These are phyloP conservation scores for Diogma glabrata DNA, from an alignment of 2,888 invertebrate species.

Conservation along the genomic window DNA sequence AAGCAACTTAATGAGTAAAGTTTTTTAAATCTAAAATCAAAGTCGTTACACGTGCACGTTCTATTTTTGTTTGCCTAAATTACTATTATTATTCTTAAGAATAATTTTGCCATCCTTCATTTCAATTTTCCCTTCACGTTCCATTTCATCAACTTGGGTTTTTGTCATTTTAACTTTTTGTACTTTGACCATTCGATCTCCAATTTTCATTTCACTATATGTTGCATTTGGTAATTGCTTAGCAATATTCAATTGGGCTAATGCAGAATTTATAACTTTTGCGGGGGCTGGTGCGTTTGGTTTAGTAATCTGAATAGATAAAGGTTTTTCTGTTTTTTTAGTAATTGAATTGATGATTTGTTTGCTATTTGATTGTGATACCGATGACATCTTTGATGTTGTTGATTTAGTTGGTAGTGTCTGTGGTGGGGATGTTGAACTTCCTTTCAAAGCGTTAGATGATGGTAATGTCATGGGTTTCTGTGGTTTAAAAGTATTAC, in stretches of 20 bases:
- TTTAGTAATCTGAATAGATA: too few species aligned
- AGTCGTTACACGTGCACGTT: too few species aligned
- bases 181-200: conserved; percentile 49
- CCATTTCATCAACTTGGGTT: conserved; percentile 53
- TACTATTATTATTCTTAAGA: conserved; percentile 19
- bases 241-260: too few species aligned
- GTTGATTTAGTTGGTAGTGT: not conserved
- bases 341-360: too few species aligned
- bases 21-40: too few species aligned
- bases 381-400: not conserved
- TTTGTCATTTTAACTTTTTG: conserved; percentile 56
- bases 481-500: not conserved
- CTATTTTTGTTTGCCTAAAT: too few species aligned
- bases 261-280: too few species aligned
- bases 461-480: not conserved
- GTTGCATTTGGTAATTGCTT: conserved; percentile 28
- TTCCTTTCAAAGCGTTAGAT: not conserved
- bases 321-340: too few species aligned
- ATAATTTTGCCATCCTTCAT: conserved; percentile 39
- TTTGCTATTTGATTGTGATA: not conserved
- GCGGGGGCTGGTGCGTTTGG: too few species aligned
- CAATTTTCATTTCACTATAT: conserved; percentile 41
- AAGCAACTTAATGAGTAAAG: too few species aligned
- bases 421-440: not conserved
- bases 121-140: conserved; percentile 51